Evolutionary conservation across 1,140 invertebrate species (phyloP).

Genomic region (Drosophila ambigua): DNA sequence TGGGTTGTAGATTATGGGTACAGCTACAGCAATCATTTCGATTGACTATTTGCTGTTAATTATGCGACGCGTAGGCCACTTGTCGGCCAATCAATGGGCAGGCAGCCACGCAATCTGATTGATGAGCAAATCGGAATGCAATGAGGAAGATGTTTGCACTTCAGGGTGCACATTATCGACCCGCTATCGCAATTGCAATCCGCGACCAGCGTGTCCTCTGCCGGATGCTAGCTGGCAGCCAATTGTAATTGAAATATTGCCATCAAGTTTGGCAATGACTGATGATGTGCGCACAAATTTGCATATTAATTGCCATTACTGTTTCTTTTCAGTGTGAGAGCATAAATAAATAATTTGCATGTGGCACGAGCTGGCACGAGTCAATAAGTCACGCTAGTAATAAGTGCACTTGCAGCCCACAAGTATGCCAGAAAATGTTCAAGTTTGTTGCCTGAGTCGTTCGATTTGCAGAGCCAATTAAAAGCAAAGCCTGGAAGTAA

Average conservation of each 20-base stretch:
- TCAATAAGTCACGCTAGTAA: not conserved
- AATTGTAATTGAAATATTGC: conserved; percentile 60
- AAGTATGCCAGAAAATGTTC: conserved; percentile 33
- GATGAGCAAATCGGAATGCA: conserved; percentile 45
- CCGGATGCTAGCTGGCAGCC: conserved; percentile 57
- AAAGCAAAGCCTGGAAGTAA: conserved; percentile 17
- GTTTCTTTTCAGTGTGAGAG: conserved; percentile 26
- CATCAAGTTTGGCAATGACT: conserved; percentile 56
- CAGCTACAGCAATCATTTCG: not conserved
- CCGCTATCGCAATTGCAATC: conserved; percentile 17
- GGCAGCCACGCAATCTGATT: conserved; percentile 24
- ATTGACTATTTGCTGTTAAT: conserved; percentile 28
- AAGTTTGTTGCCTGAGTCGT: conserved; percentile 60
- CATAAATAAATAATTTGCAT: conserved; percentile 40
- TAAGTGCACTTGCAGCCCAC: not conserved
- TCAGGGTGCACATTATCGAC: conserved; percentile 36
- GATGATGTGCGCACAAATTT: conserved; percentile 50
- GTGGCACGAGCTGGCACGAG: not conserved
- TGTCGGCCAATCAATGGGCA: conserved; percentile 28
- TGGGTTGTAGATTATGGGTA: not conserved
- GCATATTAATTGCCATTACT: conserved; percentile 66
- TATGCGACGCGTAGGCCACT: conserved; percentile 13
- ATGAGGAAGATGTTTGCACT: conserved; percentile 58
- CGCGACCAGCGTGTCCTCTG: conserved; percentile 39
- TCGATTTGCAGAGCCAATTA: conserved; percentile 15